Conservation (phyloP, 1,140 invertebrate species). For the Proctacanthus coquilletti region DNA sequence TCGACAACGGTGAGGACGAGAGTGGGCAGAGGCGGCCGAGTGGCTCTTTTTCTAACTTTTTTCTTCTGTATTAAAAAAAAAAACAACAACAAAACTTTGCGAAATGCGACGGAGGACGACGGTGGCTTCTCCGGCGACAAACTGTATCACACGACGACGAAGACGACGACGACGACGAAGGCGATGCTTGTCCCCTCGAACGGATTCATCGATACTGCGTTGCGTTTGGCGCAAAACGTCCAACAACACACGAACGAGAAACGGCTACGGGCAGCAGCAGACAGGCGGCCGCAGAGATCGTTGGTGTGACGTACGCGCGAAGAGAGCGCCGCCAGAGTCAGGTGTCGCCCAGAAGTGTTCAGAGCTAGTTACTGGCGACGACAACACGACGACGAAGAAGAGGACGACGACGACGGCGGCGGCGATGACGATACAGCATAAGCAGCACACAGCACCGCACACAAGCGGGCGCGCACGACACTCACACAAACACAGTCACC, state of each 20-base stretch:
- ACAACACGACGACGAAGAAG: conserved; percentile 6
- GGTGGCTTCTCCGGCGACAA: too few relatives aligned
- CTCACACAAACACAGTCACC: conserved; percentile 14
- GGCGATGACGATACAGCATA: conserved; percentile 14
- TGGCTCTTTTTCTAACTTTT: too few relatives aligned
- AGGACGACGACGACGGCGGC: conserved; percentile 7
- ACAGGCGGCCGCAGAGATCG: conserved; percentile 7
- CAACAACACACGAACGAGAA: conserved; percentile 5
- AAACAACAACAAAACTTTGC: too few relatives aligned
- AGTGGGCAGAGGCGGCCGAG: too few relatives aligned
- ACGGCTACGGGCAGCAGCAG: neutral
- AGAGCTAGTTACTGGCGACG: conserved; percentile 9
- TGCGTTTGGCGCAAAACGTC: too few relatives aligned
- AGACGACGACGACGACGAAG: too few relatives aligned
- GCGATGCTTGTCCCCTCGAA: too few relatives aligned
- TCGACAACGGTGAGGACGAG: conserved; percentile 6
- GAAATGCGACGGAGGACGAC: too few relatives aligned
- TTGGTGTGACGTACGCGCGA: conserved; percentile 5
- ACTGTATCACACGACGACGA: too few relatives aligned
- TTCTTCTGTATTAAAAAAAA: too few relatives aligned
- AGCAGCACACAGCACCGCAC: too few relatives aligned
- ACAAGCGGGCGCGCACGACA: conserved; percentile 16
- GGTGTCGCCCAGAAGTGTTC: conserved; percentile 14
- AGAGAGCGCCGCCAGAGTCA: conserved; percentile 4
- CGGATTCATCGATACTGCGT: neutral